Base-by-base conservation (phyloP, 1,140 invertebrate species). In the Zaprionus camerounensis region DNA sequence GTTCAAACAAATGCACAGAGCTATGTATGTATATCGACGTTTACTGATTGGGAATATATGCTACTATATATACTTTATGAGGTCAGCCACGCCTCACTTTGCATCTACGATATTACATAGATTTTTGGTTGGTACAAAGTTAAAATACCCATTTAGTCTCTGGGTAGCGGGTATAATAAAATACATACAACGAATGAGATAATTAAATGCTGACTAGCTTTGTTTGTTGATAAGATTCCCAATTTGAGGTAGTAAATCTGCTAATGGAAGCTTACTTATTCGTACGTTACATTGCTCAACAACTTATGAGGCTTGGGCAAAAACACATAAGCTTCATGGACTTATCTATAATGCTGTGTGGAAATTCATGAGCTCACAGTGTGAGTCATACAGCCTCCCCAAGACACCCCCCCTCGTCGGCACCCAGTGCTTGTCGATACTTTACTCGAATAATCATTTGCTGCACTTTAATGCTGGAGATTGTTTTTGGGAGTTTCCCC, bases 351-450 rank as follows among this genome's bases (percentile, higher is more conserved):
- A 46, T 46, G 17, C 46, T 7, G 46, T 22, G 46, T 51, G 46
- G 46, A 51, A 51, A 51, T 20, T 49, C 46, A 49, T 51, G 46
- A 51, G 12, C 41, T 46, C 41, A 15, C 15, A 46, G 41, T 7
- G 41, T 24, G 20, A 51, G 20, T 51, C 46, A 51, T 13, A 5
- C 15, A 15, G 15, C 13, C 13, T 41, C 38, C 15, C 5, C 38
- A 13, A 41, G 31, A 34, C n/a, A 9, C 6, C n/a, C 41, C 41
- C 41, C 6, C 41, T 17, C 41, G 3, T 13, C 13, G 0, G 7
- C 7, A 20, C 20, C 20, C 20, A 38, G 12, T 1, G 15, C 46
- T 24, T 20, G 46, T 24, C 46, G 22, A 51, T 51, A 22, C 46
- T 22, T 51, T 22, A n/a, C 20, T 51, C 20, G 46, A 13, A 13